These are phyloP conservation scores for Lysiphlebus fabarum DNA, from an alignment of 1,140 invertebrate genomes.

Conservation along the genomic window DNA sequence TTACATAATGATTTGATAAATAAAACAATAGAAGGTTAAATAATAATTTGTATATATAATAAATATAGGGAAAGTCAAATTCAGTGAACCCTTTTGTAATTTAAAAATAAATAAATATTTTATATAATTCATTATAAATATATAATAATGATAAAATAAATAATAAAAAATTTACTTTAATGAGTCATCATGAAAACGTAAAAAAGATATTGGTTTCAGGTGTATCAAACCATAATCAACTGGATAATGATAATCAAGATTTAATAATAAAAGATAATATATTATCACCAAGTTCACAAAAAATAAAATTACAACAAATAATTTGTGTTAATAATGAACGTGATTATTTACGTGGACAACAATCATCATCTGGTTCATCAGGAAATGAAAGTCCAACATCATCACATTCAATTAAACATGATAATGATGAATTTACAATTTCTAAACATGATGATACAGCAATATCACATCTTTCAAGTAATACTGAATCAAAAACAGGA, in stretches of 20 bases:
- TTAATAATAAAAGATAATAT: conserved; percentile 26
- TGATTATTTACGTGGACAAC: neutral
- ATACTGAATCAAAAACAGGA: conserved; percentile 19
- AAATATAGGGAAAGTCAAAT: too few relatives aligned
- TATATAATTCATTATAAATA: too few relatives aligned
- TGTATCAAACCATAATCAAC: conserved; percentile 21
- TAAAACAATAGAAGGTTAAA: too few relatives aligned
- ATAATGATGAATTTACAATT: conserved; percentile 33
- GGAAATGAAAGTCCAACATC: conserved; percentile 42
- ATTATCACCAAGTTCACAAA: conserved; percentile 25
- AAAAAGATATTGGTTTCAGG: conserved; percentile 33
- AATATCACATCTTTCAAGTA: conserved; percentile 13
- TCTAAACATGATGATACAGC: conserved; percentile 19
- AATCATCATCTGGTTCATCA: conserved; percentile 28
- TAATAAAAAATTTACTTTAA: too few relatives aligned
- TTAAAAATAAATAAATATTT: too few relatives aligned
- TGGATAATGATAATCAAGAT: conserved; percentile 1
- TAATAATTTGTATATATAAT: too few relatives aligned
- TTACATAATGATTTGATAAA: too few relatives aligned
- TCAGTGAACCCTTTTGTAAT: too few relatives aligned
- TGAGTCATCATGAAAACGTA: conserved; percentile 16
- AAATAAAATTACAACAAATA: neutral
- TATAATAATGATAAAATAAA: neutral
- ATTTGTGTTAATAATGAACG: too few relatives aligned
- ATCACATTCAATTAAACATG: conserved; percentile 38